A percentile compares a stretch with the other conserved stretches of the same genome.
phyloP scores from a whole-genome alignment of 2,888 invertebrate species.

The Heliconius cydno region DNA sequence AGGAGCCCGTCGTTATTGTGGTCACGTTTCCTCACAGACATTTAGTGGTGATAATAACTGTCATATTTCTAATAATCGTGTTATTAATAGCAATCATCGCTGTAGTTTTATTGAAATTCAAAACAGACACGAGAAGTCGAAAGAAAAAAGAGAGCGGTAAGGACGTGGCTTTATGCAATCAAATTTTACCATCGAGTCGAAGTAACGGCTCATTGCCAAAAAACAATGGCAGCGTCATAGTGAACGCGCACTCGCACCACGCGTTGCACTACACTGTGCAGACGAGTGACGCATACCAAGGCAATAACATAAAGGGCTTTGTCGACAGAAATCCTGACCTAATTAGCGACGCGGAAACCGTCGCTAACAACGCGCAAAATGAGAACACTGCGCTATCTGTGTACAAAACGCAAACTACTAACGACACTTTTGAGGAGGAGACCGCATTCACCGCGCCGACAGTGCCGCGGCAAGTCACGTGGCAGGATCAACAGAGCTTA shows the following conservation, averaged over 20 bases:
- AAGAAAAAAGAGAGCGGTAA: slow-evolving; percentile 85
- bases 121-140: slow-evolving; percentile 76
- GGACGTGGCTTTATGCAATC: slow-evolving; percentile 84
- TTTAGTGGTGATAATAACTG: slow-evolving; percentile 87
- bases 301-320: slow-evolving; percentile 79
- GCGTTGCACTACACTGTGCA: slow-evolving; percentile 81
- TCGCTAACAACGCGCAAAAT: slow-evolving; percentile 77
- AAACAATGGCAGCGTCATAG: slow-evolving; percentile 82
- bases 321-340: slow-evolving; percentile 90
- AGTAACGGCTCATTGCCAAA: slow-evolving; percentile 80
- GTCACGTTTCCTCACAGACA: slow-evolving; percentile 88
- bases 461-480: slow-evolving; percentile 81
- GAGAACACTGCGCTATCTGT: slow-evolving; percentile 76
- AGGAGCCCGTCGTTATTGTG: slow-evolving; percentile 87
- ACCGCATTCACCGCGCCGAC: slow-evolving; percentile 72
- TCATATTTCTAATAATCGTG: slow-evolving; percentile 86
- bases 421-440: slow-evolving; percentile 75
- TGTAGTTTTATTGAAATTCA: slow-evolving; percentile 84
- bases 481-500: slow-evolving; percentile 79
- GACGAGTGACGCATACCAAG: slow-evolving; percentile 75
- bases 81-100: slow-evolving; percentile 86
- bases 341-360: slow-evolving; percentile 89
- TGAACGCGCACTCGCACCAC: slow-evolving; percentile 83
- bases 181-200: slow-evolving; percentile 75
- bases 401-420: slow-evolving; percentile 72